Percentiles rank a stretch among this genome's conserved stretches.
Conservation (phyloP, 2,797 vertebrate species). For the Echiichthys vipera region DNA sequence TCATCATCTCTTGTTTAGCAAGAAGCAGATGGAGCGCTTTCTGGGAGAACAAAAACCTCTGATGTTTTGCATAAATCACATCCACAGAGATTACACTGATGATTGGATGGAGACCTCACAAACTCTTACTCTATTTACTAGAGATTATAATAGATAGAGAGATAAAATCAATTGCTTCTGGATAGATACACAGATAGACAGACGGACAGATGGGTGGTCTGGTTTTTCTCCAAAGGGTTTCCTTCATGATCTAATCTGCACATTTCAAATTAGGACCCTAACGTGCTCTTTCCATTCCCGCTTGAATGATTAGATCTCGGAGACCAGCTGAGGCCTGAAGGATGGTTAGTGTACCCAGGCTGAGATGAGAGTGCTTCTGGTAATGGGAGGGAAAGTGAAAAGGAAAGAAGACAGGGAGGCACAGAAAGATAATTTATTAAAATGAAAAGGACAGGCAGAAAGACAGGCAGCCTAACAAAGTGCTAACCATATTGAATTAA, state of each 20-base stretch:
- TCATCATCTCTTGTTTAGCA: conserved; percentile 23
- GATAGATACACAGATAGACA: not conserved
- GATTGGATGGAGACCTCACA: conserved; percentile 16
- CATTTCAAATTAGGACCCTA: conserved; percentile 40
- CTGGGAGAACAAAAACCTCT: conserved; percentile 27
- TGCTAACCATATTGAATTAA: not conserved
- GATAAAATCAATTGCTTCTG: conserved; percentile 38
- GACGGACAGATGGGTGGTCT: conserved; percentile 20
- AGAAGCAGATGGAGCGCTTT: conserved; percentile 22
- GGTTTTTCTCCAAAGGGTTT: conserved; percentile 32
- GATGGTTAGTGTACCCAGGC: not conserved
- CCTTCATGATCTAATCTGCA: conserved; percentile 46
- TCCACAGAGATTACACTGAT: conserved; percentile 18
- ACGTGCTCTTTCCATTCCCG: conserved; percentile 2
- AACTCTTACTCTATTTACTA: conserved; percentile 2
- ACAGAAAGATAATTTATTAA: not conserved
- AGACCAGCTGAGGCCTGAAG: conserved; percentile 45
- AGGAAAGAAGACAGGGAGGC: not conserved
- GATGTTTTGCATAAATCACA: conserved; percentile 46
- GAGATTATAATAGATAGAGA: conserved; percentile 4
- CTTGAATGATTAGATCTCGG: conserved; percentile 40
- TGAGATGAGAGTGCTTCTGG: conserved; percentile 6
- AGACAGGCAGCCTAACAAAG: not conserved
- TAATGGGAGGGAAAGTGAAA: not conserved
- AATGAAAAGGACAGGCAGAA: conserved; percentile 11